phyloP scores from a whole-genome alignment of 2,797 vertebrate species.

The Eulemur albifrons region DNA sequence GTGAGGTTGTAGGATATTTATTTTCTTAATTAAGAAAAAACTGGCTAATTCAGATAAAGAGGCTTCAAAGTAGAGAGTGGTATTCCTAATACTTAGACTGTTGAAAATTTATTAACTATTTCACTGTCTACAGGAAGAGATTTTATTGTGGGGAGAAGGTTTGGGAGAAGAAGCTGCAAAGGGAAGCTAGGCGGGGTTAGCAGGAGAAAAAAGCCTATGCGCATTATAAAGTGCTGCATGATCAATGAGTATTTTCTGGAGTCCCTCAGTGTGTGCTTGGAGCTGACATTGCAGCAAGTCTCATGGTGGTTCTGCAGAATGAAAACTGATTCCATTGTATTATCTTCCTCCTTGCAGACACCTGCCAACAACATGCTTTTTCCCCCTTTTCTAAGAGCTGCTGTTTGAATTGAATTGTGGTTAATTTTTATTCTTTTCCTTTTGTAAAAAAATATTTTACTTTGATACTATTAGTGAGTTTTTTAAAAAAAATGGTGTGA shows the following conservation, averaged over 20 bases:
- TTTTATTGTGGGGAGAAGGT: slow-evolving; percentile 35
- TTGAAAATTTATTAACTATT: slow-evolving; percentile 62
- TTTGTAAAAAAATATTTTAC: neutral
- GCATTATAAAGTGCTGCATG: slow-evolving; percentile 81
- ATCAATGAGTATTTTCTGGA: slow-evolving; percentile 82
- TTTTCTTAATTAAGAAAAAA: neutral
- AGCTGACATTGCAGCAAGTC: slow-evolving; percentile 80
- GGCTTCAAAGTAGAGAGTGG: slow-evolving; percentile 8
- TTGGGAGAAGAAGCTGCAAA: slow-evolving; percentile 58
- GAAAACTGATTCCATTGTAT: slow-evolving; percentile 61
- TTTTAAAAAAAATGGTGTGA: slow-evolving; percentile 1
- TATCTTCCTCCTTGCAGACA: slow-evolving; percentile 58
- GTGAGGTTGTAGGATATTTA: neutral
- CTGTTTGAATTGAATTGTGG: slow-evolving; percentile 34
- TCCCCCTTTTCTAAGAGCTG: neutral
- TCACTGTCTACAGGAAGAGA: slow-evolving; percentile 35
- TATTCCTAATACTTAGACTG: slow-evolving; percentile 31
- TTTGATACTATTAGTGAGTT: neutral
- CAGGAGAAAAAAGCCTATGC: slow-evolving; percentile 68
- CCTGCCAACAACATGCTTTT: slow-evolving; percentile 45
- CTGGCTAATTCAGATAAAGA: slow-evolving; percentile 1
- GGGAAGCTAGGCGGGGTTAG: slow-evolving; percentile 69
- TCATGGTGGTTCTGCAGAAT: slow-evolving; percentile 64
- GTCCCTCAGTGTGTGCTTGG: slow-evolving; percentile 72
- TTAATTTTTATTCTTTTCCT: slow-evolving; percentile 33